Evolutionary conservation across 1,140 invertebrate species (phyloP).

Genomic region (Hycleus cichorii): DNA sequence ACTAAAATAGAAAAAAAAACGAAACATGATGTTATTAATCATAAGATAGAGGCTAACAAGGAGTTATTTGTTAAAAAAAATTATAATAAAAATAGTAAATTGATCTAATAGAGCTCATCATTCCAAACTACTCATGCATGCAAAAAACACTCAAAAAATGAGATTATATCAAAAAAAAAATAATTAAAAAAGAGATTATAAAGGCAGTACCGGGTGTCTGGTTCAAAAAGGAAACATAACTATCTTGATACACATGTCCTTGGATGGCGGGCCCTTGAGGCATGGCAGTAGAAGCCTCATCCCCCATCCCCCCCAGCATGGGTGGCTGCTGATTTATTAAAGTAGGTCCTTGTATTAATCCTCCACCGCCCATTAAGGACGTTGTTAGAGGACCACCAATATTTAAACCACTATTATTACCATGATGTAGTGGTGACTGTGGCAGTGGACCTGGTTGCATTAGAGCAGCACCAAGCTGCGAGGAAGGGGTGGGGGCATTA

Average conservation of each 20-base stretch:
- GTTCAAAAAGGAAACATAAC: conserved; percentile 61
- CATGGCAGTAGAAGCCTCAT: conserved; percentile 19
- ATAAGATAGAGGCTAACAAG: not conserved
- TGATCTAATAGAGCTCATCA: conserved; percentile 18
- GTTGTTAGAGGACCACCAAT: conserved; percentile 4
- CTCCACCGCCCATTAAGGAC: conserved; percentile 5
- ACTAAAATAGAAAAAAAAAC: too few species aligned
- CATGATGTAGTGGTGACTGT: conserved; percentile 10
- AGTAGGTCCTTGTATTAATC: not conserved
- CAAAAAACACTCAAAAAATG: conserved; percentile 22
- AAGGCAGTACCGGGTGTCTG: conserved; percentile 48
- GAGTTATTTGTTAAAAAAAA: not conserved
- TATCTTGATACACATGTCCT: conserved; percentile 55
- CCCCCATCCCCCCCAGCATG: conserved; percentile 24
- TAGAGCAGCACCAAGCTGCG: conserved; percentile 31
- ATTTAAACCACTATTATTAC: conserved; percentile 2
- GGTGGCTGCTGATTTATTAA: not conserved
- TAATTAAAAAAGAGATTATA: conserved; percentile 32
- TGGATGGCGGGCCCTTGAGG: conserved; percentile 35
- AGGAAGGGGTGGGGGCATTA: conserved; percentile 40
- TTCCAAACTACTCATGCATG: conserved; percentile 23
- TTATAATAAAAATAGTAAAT: conserved; percentile 1
- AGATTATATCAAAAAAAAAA: conserved; percentile 7
- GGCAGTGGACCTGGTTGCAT: conserved; percentile 20
- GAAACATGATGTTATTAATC: not conserved